Evolutionary conservation across 2,888 invertebrate genomes (phyloP), one percentile per base, ranked within the genome.

Genomic region (Acanthococcus lagerstroemiae): DNA sequence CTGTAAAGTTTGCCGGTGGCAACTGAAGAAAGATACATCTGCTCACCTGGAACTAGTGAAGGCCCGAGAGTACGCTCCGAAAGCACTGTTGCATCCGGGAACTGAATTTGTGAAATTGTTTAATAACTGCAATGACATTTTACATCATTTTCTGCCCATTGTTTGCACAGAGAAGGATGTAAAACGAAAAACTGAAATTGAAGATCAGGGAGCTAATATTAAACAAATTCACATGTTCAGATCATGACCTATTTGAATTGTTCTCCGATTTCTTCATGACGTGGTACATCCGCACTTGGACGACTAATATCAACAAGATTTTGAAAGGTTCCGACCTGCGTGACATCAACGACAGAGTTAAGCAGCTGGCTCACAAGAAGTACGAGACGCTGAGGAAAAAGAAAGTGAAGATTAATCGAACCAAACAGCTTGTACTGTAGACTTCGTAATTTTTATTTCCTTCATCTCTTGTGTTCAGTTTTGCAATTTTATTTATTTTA

Each of bases 1-100:
- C 30, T 66, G 66, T 58, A 50, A 48, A 12, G 24, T 19, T 3
- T 55, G 66, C 25, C 46, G 45, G 9, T 30, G 22, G 19, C 21
- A 56, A 50, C 15, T 66, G n/a, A 9, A 26, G 12, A 26, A 22
- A 30, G 15, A 22, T 48, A 4, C 12, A 7, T 30, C 25, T 12
- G 4, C 50, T 27, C 45, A 52, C 30, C 52, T 52, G n/a, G 37
- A 58, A 30, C 12, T 58, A 17, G 54, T 58, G 9, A 22, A 48
- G 21, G 25, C 6, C 52, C 26, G 60, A 52, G 25, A 30, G 52
- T 58, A 58, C 57, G 27, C 17, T 30, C 46, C 24, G 17, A 27
- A 55, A 27, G 27, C 25, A 6, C 17, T 19, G 9, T 55, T 30
- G n/a, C 24, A 6, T 26, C 25, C 17, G 19, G 27, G 6, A 17